These are phyloP conservation scores for Eubucco bourcierii DNA, from an alignment of 2,113 vertebrate genomes.

Conservation along the genomic window DNA sequence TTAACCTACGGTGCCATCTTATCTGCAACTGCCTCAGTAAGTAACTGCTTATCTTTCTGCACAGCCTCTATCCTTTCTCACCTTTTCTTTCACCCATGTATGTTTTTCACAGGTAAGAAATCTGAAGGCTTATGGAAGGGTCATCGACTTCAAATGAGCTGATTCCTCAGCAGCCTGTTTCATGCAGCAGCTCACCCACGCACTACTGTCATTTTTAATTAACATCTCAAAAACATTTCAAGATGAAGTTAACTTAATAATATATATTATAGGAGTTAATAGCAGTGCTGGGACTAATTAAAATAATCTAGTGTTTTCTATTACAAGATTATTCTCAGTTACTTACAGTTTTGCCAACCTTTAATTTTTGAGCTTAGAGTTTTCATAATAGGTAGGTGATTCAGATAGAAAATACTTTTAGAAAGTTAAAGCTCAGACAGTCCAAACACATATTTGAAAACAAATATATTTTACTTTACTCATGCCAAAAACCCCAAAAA, in stretches of 20 bases:
- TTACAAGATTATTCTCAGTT: not conserved
- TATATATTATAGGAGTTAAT: not conserved
- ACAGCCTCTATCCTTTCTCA: not conserved
- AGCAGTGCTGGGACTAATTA: not conserved
- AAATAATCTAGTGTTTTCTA: constrained; percentile 32
- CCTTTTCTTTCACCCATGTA: not conserved
- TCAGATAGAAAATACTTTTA: constrained; percentile 48
- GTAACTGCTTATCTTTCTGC: not conserved
- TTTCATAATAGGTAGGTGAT: constrained; percentile 8
- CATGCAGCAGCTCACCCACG: not conserved
- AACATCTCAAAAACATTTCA: not conserved
- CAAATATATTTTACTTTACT: not conserved
- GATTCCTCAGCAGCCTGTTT: not conserved
- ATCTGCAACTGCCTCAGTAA: not conserved
- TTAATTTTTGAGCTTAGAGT: constrained; percentile 22
- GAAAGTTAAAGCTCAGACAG: not conserved
- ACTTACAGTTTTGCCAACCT: constrained; percentile 12
- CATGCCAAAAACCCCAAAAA: not conserved
- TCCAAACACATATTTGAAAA: not conserved
- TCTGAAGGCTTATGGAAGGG: not conserved
- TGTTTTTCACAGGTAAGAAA: not conserved
- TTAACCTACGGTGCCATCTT: not conserved
- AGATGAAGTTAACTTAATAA: constrained; percentile 25
- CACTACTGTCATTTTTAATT: not conserved
- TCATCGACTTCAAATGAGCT: not conserved